Evolutionary conservation across 2,888 invertebrate genomes (phyloP).

Genomic region (Carcina quercana): DNA sequence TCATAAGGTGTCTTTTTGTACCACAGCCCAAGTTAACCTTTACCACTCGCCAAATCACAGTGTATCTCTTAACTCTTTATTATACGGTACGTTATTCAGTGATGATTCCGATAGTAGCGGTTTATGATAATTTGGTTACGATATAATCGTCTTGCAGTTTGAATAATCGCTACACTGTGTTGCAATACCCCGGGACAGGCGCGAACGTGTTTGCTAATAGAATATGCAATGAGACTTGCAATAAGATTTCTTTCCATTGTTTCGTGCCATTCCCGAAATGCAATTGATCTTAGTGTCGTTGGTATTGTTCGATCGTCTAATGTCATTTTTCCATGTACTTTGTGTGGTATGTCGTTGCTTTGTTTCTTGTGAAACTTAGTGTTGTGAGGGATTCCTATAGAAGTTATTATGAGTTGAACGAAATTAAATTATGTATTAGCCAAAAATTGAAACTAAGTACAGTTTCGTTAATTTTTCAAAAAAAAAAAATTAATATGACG

Average conservation of each 20-base stretch:
- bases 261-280: conserved; percentile 6
- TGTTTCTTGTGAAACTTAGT: too few relatives aligned
- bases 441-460: too few relatives aligned
- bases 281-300: conserved; percentile 6
- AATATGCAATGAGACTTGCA: conserved; percentile 31
- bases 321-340: too few relatives aligned
- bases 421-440: too few relatives aligned
- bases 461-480: too few relatives aligned
- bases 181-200: conserved; percentile 32
- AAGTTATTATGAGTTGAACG: too few relatives aligned
- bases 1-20: conserved; percentile 46
- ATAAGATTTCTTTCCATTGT: conserved; percentile 23
- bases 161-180: conserved; percentile 51
- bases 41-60: conserved; percentile 12
- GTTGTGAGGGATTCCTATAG: too few relatives aligned
- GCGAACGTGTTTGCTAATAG: conserved; percentile 44
- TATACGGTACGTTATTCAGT: conserved; percentile 30
- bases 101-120: conserved; percentile 13
- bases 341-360: too few relatives aligned
- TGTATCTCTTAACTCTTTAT: conserved; percentile 5
- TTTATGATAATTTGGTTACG: conserved; percentile 28
- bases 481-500: too few relatives aligned
- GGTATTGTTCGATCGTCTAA: conserved; percentile 1
- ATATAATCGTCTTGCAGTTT: conserved; percentile 50
- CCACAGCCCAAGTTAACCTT: conserved; percentile 32